Base-by-base conservation (phyloP, 2,888 invertebrate species). In the Drosophila testacea region DNA sequence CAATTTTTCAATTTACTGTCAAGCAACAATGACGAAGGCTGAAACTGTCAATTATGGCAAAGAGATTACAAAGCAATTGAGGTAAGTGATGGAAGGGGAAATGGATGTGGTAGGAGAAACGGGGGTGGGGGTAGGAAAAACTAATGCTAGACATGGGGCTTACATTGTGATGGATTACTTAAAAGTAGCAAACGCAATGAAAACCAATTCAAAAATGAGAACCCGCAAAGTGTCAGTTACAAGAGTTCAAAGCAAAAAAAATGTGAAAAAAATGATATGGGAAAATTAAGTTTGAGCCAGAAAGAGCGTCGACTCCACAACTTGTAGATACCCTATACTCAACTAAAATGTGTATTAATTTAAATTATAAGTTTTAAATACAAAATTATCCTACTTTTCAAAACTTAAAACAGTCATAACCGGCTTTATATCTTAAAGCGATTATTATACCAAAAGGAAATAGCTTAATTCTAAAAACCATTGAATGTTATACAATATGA, bases 1-100 rank as follows among this genome's bases (percentile, higher is more conserved):
- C 69, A 87, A 83, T 81, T 86, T 83, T 85, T 88, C 83, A 88
- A 88, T 88, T 83, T 88, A 81, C 88, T 88, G 86, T 77, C 83
- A 77, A 64, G 52, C 63, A 60, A 59, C 78, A 78, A 74, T 68
- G 76, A 74, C 57, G 77, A 60, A 60, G 65, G 44, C 70, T 64
- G 74, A 79, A 85, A 83, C 81, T 83, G 89, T 86, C 83, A 83
- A 88, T 88, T 83, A 83, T 68, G 60, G 48, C 46, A 39, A 46
- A 30, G 36, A 47, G 66, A 80, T 87, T 82, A 73, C 66, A 74
- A 55, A 76, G 71, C 70, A 65, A 65, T 70, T 65, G 76, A 75
- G 52, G 38, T 52, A 13, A 42, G 34, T 28, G 36, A 22, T 39
- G n/a, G 32, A 22, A 39, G 28, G 7, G 48, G 51, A 22, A 16